A percentile compares a stretch with the other conserved stretches of the same genome.
phyloP scores from a whole-genome alignment of 2,113 vertebrate genomes.

The Cyanoderma ruficeps region DNA sequence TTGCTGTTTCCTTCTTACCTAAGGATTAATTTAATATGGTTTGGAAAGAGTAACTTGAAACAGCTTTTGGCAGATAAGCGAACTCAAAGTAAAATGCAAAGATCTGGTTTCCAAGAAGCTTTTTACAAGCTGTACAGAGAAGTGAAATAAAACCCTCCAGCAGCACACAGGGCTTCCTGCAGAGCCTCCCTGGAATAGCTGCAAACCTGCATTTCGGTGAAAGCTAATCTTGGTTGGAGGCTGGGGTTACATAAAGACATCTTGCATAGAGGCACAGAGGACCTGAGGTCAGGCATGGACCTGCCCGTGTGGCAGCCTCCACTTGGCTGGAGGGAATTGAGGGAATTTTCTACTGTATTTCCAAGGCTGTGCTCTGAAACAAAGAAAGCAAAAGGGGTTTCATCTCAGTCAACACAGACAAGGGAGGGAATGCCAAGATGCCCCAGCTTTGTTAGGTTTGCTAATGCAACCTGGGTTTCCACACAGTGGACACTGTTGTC shows the following conservation, averaged over 20 bases:
- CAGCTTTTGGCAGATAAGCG: neutral
- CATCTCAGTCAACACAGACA: neutral
- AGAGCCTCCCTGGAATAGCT: neutral
- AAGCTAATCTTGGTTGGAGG: neutral
- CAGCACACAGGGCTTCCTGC: neutral
- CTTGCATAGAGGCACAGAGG: neutral
- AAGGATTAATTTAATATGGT: neutral
- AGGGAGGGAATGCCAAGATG: neutral
- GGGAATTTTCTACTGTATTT: neutral
- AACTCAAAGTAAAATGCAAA: neutral
- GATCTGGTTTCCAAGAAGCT: slow-evolving; percentile 42
- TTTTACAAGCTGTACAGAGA: slow-evolving; percentile 3
- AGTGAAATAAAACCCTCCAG: neutral
- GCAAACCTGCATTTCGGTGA: neutral
- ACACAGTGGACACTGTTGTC: neutral
- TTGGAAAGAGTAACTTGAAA: slow-evolving; percentile 46
- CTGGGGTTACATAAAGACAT: neutral
- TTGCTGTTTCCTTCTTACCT: neutral
- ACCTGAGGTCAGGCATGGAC: neutral
- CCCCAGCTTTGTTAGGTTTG: neutral
- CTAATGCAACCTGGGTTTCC: neutral
- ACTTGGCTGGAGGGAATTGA: neutral
- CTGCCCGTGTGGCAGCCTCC: neutral
- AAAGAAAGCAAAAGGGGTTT: slow-evolving; percentile 1
- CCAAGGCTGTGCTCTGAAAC: neutral